Evolutionary conservation across 2,113 vertebrate genomes (phyloP).

Genomic region (Ginglymostoma cirratum): DNA sequence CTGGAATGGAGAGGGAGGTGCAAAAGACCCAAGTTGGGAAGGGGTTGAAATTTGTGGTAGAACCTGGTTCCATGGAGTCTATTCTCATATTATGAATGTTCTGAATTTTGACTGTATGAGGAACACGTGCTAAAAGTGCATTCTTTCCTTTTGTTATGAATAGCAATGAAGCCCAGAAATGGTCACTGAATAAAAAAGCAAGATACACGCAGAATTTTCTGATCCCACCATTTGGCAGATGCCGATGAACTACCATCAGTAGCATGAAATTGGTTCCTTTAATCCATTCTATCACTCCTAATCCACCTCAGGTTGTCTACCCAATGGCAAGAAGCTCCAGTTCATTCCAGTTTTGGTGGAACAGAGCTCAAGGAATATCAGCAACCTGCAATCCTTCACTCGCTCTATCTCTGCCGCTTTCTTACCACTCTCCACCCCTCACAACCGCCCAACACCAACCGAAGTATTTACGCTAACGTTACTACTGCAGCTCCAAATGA

Average conservation of each 20-base stretch:
- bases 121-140: not conserved
- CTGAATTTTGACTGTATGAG: not conserved
- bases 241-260: not conserved
- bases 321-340: not conserved
- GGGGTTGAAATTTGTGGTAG: not conserved
- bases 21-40: not conserved
- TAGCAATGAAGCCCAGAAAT: not conserved
- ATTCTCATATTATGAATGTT: not conserved
- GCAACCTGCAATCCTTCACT: too few species aligned
- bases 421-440: too few species aligned
- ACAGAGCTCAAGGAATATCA: not conserved
- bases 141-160: not conserved
- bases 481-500: not conserved
- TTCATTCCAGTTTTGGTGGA: not conserved
- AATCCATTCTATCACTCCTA: not conserved
- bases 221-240: not conserved
- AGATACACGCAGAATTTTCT: not conserved
- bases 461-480: not conserved
- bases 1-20: not conserved
- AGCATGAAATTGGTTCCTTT: not conserved
- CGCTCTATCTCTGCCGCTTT: too few species aligned
- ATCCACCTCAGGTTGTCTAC: not conserved
- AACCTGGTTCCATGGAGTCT: not conserved
- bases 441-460: too few species aligned
- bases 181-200: not conserved